A percentile compares a stretch with the other conserved stretches of the same genome.
These are phyloP conservation scores for Scortum barcoo DNA, from an alignment of 2,113 vertebrate species.

Conservation along the genomic window DNA sequence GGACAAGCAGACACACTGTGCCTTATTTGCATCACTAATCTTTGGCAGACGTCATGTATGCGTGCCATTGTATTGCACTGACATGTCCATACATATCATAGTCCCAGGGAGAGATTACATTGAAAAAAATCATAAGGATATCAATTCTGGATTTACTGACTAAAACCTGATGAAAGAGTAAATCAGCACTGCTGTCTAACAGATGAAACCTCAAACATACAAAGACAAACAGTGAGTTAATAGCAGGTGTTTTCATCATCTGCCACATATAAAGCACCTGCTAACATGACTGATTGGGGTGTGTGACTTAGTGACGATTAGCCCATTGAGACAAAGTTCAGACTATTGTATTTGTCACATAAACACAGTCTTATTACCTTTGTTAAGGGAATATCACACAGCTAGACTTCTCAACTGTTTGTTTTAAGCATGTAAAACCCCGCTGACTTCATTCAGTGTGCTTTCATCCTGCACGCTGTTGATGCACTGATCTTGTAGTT, in stretches of 20 bases:
- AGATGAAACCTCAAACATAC: neutral
- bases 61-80: neutral
- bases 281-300: neutral
- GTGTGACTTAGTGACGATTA: neutral
- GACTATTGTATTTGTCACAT: neutral
- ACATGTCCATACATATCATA: neutral
- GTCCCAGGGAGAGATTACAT: neutral
- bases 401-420: neutral
- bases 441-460: neutral
- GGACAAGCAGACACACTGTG: constrained; percentile 4
- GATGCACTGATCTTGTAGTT: neutral
- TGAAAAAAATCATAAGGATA: too few species aligned
- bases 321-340: neutral
- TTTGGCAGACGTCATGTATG: neutral
- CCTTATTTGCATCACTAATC: constrained; percentile 9
- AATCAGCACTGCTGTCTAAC: neutral
- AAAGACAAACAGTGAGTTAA: too few species aligned
- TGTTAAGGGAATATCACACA: neutral
- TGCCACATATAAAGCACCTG: neutral
- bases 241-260: neutral
- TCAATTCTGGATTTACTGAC: neutral
- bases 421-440: neutral
- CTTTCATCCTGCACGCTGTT: neutral
- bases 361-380: too few species aligned
- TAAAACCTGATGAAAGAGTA: neutral